Conservation (phyloP, 2,797 vertebrate species). For the Phalloptychus januarius region DNA sequence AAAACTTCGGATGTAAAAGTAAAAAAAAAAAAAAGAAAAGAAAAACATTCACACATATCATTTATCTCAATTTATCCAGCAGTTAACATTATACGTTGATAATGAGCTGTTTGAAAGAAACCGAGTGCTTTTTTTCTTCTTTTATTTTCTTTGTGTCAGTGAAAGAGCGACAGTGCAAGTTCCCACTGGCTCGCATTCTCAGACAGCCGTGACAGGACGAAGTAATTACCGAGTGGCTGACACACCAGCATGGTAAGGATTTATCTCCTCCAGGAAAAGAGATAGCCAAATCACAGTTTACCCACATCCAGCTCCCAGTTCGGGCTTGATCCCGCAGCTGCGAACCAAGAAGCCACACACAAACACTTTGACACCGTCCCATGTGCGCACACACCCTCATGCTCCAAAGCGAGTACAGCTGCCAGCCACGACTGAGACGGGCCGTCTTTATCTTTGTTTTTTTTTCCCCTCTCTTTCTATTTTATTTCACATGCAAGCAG, state of each 20-base stretch:
- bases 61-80: slow-evolving; percentile 29
- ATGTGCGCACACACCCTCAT: slow-evolving; percentile 23
- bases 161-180: slow-evolving; percentile 74
- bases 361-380: slow-evolving; percentile 54
- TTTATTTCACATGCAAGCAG: slow-evolving; percentile 26
- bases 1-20: background rate
- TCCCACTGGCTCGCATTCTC: slow-evolving; percentile 80
- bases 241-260: slow-evolving; percentile 72
- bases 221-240: slow-evolving; percentile 79
- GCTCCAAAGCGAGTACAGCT: slow-evolving; percentile 24
- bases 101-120: slow-evolving; percentile 45
- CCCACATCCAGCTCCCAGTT: slow-evolving; percentile 65
- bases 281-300: slow-evolving; percentile 80
- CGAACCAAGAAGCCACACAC: slow-evolving; percentile 61
- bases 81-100: slow-evolving; percentile 36
- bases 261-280: slow-evolving; percentile 78
- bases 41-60: slow-evolving; percentile 10
- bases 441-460: background rate
- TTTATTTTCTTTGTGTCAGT: slow-evolving; percentile 37
- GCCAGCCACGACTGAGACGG: slow-evolving; percentile 35
- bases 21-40: background rate
- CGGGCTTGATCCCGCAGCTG: slow-evolving; percentile 70
- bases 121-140: slow-evolving; percentile 21
- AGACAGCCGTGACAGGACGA: slow-evolving; percentile 77
- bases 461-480: slow-evolving; percentile 9